These are phyloP conservation scores for Guaruba guarouba DNA, from an alignment of 2,113 vertebrate species.

Conservation along the genomic window DNA sequence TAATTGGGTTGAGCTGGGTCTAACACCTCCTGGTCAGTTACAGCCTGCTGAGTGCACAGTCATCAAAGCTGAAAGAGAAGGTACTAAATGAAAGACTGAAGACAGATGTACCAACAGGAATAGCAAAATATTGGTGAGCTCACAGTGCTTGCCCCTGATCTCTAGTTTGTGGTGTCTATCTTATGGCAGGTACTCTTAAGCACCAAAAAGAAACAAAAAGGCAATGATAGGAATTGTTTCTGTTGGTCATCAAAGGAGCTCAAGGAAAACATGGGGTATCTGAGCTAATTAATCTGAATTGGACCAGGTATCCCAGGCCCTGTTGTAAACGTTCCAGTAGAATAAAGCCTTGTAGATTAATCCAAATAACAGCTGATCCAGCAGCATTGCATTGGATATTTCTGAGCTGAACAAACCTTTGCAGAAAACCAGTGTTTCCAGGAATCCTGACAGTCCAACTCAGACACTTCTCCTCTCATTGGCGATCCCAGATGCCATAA, in stretches of 20 bases:
- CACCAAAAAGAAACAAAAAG: background rate
- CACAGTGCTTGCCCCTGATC: background rate
- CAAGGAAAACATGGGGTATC: background rate
- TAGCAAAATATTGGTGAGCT: background rate
- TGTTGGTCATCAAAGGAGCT: background rate
- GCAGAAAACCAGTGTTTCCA: background rate
- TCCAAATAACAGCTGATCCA: background rate
- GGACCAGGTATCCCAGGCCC: background rate
- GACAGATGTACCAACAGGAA: background rate
- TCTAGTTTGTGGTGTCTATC: background rate
- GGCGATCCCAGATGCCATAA: background rate
- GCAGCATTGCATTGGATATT: background rate
- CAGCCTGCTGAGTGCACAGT: background rate
- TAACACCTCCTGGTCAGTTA: background rate
- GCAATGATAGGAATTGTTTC: background rate
- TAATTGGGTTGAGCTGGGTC: background rate
- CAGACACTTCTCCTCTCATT: background rate
- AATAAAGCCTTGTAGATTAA: background rate
- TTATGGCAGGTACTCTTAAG: background rate
- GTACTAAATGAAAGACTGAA: background rate
- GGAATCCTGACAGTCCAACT: background rate
- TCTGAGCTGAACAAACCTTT: background rate
- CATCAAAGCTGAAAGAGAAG: background rate
- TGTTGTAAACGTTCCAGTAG: background rate
- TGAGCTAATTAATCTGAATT: background rate